Evolutionary conservation across 1,140 invertebrate species (phyloP), one percentile per base, ranked within the genome.

Genomic region (Ctenoplectra terminalis): DNA sequence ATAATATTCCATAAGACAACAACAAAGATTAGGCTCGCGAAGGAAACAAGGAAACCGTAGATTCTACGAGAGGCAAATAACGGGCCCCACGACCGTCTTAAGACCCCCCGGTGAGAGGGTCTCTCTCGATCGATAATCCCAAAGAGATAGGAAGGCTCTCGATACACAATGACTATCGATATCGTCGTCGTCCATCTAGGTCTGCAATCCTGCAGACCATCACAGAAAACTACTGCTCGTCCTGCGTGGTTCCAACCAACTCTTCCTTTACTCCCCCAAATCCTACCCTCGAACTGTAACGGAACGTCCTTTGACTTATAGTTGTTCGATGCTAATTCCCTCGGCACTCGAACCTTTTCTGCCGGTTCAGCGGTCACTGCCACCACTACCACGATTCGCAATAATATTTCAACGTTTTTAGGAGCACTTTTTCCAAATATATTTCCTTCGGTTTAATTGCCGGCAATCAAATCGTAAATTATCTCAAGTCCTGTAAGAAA

Each of bases 81-180:
- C 50, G 63, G 66, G 31, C 40, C 5, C 15, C n/a, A 13, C 9
- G 58, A 34, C 8, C 46, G 61, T 67, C 66, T 48, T 23, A n/a
- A n/a, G 81, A 52, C 79, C 72, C 83, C 83, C 83, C 60, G 75
- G 34, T 3, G 83, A 56, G 83, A 84, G 73, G 83, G 72, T 82
- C n/a, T 6, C 60, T 13, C n/a, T 37, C 61, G 37, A 84, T 71
- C 71, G 79, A 70, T 82, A 81, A 81, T 84, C 58, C 79, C 54
- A 31, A 70, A 37, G 48, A 83, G 54, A 83, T 75, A 75, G 48
- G 26, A 56, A 23, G 54, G 54, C 46, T 70, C n/a, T 81, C 69
- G 46, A 71, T 70, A 69, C 37, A 86, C 82, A 81, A 84, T 86
- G 82, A 84, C 74, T 78, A 70, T 87, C 80, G 63, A 85, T 85